Evolutionary conservation across 2,888 invertebrate genomes (phyloP), one percentile per base, ranked within the genome.

Genomic region (Stenurella melanura): DNA sequence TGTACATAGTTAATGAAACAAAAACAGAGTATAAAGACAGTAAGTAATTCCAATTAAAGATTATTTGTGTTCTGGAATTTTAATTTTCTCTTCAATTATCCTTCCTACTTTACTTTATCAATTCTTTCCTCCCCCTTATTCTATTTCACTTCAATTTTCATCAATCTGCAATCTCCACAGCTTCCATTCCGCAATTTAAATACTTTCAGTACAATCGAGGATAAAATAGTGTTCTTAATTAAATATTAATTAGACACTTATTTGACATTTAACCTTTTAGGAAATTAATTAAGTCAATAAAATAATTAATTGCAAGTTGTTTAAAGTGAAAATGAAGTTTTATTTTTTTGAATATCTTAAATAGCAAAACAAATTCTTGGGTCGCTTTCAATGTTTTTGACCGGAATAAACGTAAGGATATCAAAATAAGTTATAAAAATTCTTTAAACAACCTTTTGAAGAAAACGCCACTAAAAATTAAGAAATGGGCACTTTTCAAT

Each of bases 51-150:
- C 64, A 66, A 66, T 66, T 66, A 66, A 66, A 66, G 42, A 50
- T 42, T 66, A 66, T 66, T 66, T 42, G 64, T 66, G 42, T 66
- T 66, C 42, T 38, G 42, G 42, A 66, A 66, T 66, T 66, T 66
- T 66, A 66, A 66, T 66, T 66, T 66, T 66, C 64, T 66, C 64
- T 66, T 66, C 42, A 66, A 66, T 42, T 66, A 66, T 42, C 19
- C 18, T 38, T 42, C 21, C 19, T 66, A 19, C 64, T 66, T 66
- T 38, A 50, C 42, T 66, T 66, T 38, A 19, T 17, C 42, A 66
- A 18, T 10, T 66, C 38, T 18, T 50, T 50, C 19, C 42, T 66
- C 19, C 12, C 38, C 15, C 17, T 12, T 12, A 66, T 66, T 66
- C 42, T 19, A 18, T 42, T 50, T 42, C 42, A 66, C 21, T 58